Evolutionary conservation across 2,797 vertebrate species (phyloP).

Genomic region (Manis javanica): DNA sequence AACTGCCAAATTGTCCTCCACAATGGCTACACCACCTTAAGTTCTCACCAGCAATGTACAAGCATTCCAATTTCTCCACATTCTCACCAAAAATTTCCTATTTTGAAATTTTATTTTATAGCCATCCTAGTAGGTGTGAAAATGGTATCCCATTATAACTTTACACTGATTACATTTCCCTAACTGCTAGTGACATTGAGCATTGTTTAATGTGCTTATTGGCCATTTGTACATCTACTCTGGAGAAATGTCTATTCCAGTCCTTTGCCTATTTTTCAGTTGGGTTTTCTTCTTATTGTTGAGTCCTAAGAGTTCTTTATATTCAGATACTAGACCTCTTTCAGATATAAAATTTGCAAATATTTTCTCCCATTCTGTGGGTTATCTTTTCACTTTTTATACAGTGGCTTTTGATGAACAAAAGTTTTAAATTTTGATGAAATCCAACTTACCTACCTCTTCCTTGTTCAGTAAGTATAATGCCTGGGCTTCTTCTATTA

Average conservation of each 20-base stretch:
- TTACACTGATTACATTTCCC: background rate
- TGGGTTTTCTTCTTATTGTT: background rate
- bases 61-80: background rate
- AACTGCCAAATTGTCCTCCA: slow-evolving; percentile 18
- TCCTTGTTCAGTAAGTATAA: background rate
- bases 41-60: background rate
- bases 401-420: background rate
- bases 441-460: background rate
- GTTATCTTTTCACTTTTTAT: background rate
- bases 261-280: background rate
- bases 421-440: slow-evolving; percentile 22
- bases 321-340: background rate
- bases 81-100: background rate
- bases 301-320: background rate
- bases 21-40: background rate
- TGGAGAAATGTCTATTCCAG: background rate
- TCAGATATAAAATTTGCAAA: background rate
- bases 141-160: background rate
- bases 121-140: background rate
- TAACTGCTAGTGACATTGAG: background rate
- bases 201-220: background rate
- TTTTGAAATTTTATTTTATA: slow-evolving; percentile 26
- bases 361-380: background rate
- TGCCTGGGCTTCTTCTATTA: background rate
- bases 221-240: background rate